phyloP scores from a whole-genome alignment of 2,888 invertebrate genomes.

The Octonoba sinensis region DNA sequence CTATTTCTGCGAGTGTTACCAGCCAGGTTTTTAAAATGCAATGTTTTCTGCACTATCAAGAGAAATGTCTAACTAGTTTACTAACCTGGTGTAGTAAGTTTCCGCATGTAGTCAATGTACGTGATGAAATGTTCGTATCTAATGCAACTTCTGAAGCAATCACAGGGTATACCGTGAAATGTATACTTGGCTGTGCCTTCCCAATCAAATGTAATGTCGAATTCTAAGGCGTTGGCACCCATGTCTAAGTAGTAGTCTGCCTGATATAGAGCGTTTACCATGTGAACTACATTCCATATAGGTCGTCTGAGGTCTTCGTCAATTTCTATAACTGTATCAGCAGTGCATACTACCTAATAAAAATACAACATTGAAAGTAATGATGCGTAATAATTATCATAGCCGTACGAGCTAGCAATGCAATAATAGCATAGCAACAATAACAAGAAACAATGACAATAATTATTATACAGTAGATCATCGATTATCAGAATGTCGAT shows the following conservation, averaged over 20 bases:
- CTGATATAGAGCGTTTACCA: constrained; percentile 65
- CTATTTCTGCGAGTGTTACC: no score
- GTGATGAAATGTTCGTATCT: constrained; percentile 35
- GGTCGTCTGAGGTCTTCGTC: constrained; percentile 48
- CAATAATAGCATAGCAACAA: no score
- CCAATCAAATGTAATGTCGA: constrained; percentile 60
- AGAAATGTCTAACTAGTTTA: not conserved
- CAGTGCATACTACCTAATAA: not conserved
- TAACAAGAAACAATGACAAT: no score
- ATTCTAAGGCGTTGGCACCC: constrained; percentile 66
- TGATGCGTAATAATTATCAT: no score
- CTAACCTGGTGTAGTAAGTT: constrained; percentile 61
- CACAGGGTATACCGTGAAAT: constrained; percentile 66
- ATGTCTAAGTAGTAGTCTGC: constrained; percentile 59
- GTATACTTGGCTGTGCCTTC: constrained; percentile 50
- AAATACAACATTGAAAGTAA: not conserved
- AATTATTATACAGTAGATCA: no score
- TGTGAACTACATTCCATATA: constrained; percentile 66
- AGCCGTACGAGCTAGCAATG: no score
- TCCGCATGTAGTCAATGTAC: constrained; percentile 49
- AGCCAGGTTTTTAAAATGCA: no score
- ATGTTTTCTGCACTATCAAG: no score
- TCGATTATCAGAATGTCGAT: no score
- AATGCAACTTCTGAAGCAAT: constrained; percentile 64
- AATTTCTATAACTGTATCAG: not conserved